Evolutionary conservation across 1,140 invertebrate genomes (phyloP).

Genomic region (Bombus soroeensis): DNA sequence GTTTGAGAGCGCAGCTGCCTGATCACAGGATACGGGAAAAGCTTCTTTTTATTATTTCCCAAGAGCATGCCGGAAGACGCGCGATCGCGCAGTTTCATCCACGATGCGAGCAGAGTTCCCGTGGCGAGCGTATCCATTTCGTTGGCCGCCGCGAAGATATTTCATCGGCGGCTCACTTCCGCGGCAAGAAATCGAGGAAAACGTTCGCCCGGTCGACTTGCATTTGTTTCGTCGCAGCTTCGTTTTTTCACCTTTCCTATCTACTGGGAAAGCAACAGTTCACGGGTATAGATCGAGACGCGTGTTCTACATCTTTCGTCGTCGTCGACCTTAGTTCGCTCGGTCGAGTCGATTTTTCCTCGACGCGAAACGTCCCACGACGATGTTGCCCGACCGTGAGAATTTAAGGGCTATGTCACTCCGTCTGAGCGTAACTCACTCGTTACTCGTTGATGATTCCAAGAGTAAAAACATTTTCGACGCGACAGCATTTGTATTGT

Average conservation of each 20-base stretch:
- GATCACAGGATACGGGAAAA: not conserved
- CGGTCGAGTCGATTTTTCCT: slow-evolving; percentile 6
- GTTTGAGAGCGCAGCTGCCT: not conserved
- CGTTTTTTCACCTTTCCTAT: not conserved
- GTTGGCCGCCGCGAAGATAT: slow-evolving; percentile 11
- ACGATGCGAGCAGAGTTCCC: not conserved
- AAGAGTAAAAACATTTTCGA: not conserved
- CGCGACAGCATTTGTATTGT: no score
- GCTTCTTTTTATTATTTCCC: slow-evolving; percentile 45
- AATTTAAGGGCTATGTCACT: slow-evolving; percentile 43
- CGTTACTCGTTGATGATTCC: not conserved
- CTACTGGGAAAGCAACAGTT: slow-evolving; percentile 9
- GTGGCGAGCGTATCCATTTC: slow-evolving; percentile 29
- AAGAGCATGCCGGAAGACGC: not conserved
- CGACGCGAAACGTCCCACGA: not conserved
- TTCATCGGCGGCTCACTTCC: slow-evolving; percentile 8
- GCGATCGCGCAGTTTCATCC: not conserved
- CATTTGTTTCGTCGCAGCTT: slow-evolving; percentile 26
- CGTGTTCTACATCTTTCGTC: not conserved
- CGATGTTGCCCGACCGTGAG: slow-evolving; percentile 12
- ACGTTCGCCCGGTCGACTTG: not conserved
- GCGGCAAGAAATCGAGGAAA: slow-evolving; percentile 8
- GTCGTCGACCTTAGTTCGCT: not conserved
- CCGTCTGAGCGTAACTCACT: not conserved
- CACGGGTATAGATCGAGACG: not conserved